phyloP scores from a whole-genome alignment of 2,888 invertebrate species.

The Ornithoptera alexandrae region DNA sequence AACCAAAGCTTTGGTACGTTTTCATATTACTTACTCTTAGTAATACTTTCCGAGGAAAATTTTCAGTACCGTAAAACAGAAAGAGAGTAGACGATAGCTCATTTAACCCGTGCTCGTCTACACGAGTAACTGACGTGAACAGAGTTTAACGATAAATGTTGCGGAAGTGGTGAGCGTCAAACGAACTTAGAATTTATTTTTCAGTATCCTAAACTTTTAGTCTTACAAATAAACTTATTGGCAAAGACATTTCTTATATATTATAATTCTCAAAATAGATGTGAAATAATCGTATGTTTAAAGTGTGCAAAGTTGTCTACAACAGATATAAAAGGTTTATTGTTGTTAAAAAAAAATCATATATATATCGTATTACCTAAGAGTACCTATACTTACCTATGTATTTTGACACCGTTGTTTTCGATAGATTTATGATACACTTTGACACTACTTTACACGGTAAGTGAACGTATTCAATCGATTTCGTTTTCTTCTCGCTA shows the following conservation, averaged over 20 bases:
- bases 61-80: constrained; percentile 12
- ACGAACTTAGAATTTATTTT: not conserved
- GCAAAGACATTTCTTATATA: not conserved
- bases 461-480: not conserved
- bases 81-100: constrained; percentile 7
- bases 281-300: too few species aligned
- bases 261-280: too few species aligned
- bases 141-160: constrained; percentile 20
- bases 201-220: not conserved
- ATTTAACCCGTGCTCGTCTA: constrained; percentile 3
- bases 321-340: too few species aligned
- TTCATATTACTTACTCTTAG: constrained; percentile 5
- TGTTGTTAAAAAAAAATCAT: too few species aligned
- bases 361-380: not conserved
- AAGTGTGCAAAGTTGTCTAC: too few species aligned
- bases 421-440: not conserved
- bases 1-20: constrained; percentile 3
- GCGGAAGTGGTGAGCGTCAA: not conserved
- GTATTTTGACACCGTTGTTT: not conserved
- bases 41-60: constrained; percentile 7
- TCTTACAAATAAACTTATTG: not conserved
- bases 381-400: not conserved
- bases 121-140: constrained; percentile 13
- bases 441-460: not conserved
- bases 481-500: constrained; percentile 3